Evolutionary conservation across 2,797 vertebrate species (phyloP), one percentile per base, ranked within the genome.

Genomic region (Merluccius polli): DNA sequence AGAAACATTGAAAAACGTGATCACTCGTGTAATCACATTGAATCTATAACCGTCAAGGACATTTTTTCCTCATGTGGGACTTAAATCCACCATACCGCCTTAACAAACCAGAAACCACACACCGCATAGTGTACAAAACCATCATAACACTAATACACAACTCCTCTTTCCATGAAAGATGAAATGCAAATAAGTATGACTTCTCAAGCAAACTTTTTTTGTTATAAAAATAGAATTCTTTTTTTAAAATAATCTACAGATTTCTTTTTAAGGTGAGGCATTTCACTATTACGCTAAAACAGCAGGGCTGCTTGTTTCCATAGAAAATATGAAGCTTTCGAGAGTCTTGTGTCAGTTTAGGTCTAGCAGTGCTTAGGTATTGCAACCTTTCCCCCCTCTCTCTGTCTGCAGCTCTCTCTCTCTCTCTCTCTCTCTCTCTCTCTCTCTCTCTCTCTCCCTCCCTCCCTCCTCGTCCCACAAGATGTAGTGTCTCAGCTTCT

Each of bases 201-300:
- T 88, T 89, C 88, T 90, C 92, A 93, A 92, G 92, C 92, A 92
- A 94, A 92, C 89, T 89, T 86, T 89, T 91, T 89, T 80, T 83
- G 85, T 93, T 95, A 94, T 89, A 94, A 95, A 95, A 95, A 95
- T 95, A 94, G 82, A 95, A 86, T 93, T 93, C 84, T 91, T 92
- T 91, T 92, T 92, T 94, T 92, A 92, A 94, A 93, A 92, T 94
- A 94, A 93, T 94, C 93, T 94, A 95, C 94, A 94, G 90, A 92
- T 93, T 93, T 90, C 84, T 91, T 93, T 91, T 92, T 90, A 93
- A 94, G 91, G 92, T 94, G 93, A 94, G 93, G 92, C 91, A 90
- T 92, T 90, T 92, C 86, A 91, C 91, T 91, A 93, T 89, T 90
- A 89, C 90, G 89, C 91, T 91, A 92, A 90, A 93, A 92, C 92